Percentiles rank a stretch among this genome's conserved stretches.
Conservation (phyloP, 2,797 vertebrate species). For the Cryptoprocta ferox region DNA sequence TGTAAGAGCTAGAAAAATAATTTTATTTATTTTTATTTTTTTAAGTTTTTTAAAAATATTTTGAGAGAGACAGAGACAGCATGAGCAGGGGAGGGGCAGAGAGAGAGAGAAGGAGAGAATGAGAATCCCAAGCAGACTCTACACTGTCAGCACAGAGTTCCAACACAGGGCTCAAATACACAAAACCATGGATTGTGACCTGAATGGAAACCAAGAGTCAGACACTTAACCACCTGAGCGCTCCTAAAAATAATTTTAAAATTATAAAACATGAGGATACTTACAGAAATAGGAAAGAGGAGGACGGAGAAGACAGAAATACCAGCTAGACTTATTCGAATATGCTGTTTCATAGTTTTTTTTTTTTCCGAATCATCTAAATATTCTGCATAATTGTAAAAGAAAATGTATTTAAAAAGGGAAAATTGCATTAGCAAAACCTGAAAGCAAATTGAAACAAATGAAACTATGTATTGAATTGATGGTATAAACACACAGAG, state of each 20-base stretch:
- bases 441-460: not conserved
- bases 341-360: not conserved
- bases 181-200: too few relatives aligned
- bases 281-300: not conserved
- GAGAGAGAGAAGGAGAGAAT: too few relatives aligned
- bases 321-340: not conserved
- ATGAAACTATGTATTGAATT: slow-evolving; percentile 11
- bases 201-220: too few relatives aligned
- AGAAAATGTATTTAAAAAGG: not conserved
- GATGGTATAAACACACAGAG: not conserved
- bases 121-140: too few relatives aligned
- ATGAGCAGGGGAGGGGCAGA: too few relatives aligned
- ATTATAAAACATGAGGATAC: not conserved
- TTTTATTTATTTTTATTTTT: not conserved
- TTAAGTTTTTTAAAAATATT: too few relatives aligned
- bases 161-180: too few relatives aligned
- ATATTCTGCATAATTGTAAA: not conserved
- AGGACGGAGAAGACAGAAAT: not conserved
- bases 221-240: too few relatives aligned
- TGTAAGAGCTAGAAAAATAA: not conserved
- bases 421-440: not conserved
- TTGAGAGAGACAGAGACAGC: too few relatives aligned
- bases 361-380: not conserved
- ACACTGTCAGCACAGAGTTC: too few relatives aligned
- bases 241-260: slow-evolving; percentile 9